A percentile compares a stretch with the other conserved stretches of the same genome.
These are phyloP conservation scores for Ypsolopha scabrella DNA, from an alignment of 2,888 invertebrate species.

Conservation along the genomic window DNA sequence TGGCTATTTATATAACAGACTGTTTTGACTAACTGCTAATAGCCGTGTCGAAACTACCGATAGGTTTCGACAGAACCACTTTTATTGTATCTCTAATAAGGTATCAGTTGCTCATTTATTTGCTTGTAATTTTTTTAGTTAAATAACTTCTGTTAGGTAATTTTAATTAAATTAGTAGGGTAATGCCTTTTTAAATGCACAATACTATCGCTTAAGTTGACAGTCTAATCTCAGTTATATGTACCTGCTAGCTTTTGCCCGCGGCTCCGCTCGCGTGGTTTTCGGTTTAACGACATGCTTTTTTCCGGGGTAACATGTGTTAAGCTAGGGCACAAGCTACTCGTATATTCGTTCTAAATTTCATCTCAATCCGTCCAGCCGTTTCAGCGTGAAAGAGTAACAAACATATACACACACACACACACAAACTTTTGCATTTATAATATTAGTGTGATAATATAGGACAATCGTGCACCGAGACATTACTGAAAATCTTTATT, in stretches of 20 bases:
- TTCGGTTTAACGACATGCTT: no score
- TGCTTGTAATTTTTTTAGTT: conserved; percentile 49
- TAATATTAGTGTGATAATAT: conserved; percentile 15
- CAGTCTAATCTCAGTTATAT: conserved; percentile 20
- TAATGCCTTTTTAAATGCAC: conserved; percentile 4
- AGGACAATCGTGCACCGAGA: conserved; percentile 11
- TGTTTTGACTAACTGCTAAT: conserved; percentile 25
- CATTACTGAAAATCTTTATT: conserved; percentile 7
- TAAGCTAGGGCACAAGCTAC: no score
- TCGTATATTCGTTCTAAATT: no score
- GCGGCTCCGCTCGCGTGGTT: no score
- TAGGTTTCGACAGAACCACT: conserved; percentile 34
- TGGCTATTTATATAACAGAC: conserved; percentile 41
- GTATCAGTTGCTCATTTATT: conserved; percentile 35
- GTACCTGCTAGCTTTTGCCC: no score
- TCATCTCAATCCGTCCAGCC: no score
- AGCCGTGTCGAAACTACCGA: conserved; percentile 55
- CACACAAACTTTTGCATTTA: no score
- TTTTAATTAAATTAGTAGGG: conserved; percentile 21
- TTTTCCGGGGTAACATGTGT: no score
- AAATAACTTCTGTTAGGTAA: conserved; percentile 54
- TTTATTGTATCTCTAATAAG: conserved; percentile 22
- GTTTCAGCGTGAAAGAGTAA: no score
- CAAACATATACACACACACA: no score
- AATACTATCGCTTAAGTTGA: conserved; percentile 9